Percentiles rank a stretch among this genome's conserved stretches.
Evolutionary conservation across 2,797 vertebrate species (phyloP).

Genomic region (Aulostomus chinensis): DNA sequence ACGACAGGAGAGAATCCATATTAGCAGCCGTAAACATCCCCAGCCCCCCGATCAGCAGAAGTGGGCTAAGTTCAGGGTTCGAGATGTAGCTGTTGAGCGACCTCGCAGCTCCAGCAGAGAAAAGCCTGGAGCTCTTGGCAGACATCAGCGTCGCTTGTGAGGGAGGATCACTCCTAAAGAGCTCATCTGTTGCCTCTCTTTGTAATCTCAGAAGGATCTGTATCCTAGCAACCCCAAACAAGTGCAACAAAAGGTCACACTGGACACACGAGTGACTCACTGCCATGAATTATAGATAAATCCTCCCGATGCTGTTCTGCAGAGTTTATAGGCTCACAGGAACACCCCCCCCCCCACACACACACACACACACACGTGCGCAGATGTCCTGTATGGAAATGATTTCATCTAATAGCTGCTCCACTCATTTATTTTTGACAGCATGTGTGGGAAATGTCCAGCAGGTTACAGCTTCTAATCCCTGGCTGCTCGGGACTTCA

Average conservation of each 20-base stretch:
- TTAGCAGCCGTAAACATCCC: no score
- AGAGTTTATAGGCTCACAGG: background rate
- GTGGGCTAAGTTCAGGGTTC: no score
- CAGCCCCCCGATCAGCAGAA: no score
- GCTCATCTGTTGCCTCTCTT: constrained; percentile 1
- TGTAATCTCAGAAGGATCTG: constrained; percentile 26
- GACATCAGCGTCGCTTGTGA: no score
- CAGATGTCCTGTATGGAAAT: background rate
- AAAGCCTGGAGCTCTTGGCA: no score
- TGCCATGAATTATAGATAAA: constrained; percentile 32
- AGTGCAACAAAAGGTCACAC: constrained; percentile 53
- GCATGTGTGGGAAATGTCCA: no score
- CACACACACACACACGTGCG: background rate
- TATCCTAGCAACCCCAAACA: constrained; percentile 59
- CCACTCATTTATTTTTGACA: no score
- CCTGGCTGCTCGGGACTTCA: background rate
- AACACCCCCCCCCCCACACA: background rate
- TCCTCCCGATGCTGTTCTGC: constrained; percentile 14
- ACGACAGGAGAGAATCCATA: no score
- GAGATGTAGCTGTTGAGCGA: no score
- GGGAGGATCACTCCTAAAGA: background rate
- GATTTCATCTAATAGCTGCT: no score
- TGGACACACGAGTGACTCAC: constrained; percentile 47
- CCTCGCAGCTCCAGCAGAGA: no score
- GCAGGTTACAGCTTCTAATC: no score